Conservation (phyloP, 1,140 invertebrate species). For the honey bee (Apis mellifera) region Amel_HAv3.1 CM009935.2:8660001-8660500, state of each 20-base stretch:
- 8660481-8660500: neutral
- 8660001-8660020: neutral
- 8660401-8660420: neutral
- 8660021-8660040: too few species aligned
- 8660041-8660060: neutral
- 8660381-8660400: neutral
- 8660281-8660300: too few species aligned
- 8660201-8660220: fast-evolving
- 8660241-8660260: neutral
- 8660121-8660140: slow-evolving; percentile 2
- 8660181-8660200: neutral
- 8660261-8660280: neutral
- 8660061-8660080: neutral
- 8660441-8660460: neutral
- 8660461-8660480: neutral
- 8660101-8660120: neutral
- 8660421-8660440: neutral
- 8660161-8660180: slow-evolving; percentile 4
- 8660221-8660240: neutral
- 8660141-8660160: neutral
- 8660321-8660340: neutral
- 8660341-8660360: neutral
- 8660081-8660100: neutral
- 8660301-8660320: neutral
- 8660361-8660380: neutral